Percentiles rank a stretch among this genome's conserved stretches.
Conservation (phyloP, 2,113 vertebrate species). For the Sylvietta virens region DNA sequence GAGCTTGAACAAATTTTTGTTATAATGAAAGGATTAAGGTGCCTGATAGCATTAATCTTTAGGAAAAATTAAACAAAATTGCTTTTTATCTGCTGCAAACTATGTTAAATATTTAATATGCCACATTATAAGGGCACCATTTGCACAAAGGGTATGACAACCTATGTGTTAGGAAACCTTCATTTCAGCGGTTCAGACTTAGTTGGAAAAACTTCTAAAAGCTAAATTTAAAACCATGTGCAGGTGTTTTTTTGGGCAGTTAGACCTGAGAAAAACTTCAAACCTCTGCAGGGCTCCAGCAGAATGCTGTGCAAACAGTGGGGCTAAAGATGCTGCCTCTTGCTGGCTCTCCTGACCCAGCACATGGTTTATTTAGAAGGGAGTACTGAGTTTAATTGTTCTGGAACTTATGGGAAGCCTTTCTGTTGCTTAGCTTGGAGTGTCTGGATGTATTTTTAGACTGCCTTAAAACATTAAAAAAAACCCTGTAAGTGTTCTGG, state of each 20-base stretch:
- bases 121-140: neutral
- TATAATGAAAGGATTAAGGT: slow-evolving; percentile 63
- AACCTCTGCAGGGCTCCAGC: neutral
- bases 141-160: slow-evolving; percentile 7
- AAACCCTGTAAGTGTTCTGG: neutral
- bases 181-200: neutral
- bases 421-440: neutral
- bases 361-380: slow-evolving; percentile 1
- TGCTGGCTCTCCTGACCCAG: neutral
- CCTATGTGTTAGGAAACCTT: neutral
- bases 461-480: neutral
- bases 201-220: neutral
- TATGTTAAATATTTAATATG: slow-evolving; percentile 66
- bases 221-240: neutral
- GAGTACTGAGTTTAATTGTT: neutral
- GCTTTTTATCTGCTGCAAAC: slow-evolving; percentile 62
- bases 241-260: neutral
- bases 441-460: neutral
- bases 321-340: neutral
- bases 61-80: slow-evolving; percentile 67
- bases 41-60: slow-evolving; percentile 70
- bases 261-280: neutral
- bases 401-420: neutral
- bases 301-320: neutral
- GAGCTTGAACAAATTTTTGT: slow-evolving; percentile 65